phyloP scores from a whole-genome alignment of 1,140 invertebrate genomes.

The Littorina saxatilis region DNA sequence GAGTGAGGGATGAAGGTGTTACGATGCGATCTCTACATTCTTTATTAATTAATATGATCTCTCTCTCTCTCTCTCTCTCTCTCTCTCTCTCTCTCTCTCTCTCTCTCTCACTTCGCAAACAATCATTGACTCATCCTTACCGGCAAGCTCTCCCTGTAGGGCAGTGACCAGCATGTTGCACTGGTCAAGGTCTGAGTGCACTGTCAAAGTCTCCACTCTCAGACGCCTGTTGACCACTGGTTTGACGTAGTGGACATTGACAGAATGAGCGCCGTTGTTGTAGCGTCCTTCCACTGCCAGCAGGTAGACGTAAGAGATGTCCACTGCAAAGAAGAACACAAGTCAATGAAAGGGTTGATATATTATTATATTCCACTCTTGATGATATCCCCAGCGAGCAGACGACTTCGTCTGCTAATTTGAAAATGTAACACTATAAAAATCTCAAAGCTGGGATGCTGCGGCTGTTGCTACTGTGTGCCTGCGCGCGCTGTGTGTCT shows the following conservation, averaged over 20 bases:
- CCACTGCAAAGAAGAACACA: neutral
- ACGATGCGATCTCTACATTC: too few relatives aligned
- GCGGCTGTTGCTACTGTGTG: neutral
- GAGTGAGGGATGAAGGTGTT: too few relatives aligned
- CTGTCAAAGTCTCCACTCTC: neutral
- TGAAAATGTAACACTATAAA: neutral
- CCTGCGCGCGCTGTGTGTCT: neutral
- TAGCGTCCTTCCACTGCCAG: neutral
- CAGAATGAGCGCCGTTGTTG: neutral
- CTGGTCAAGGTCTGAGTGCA: constrained; percentile 9
- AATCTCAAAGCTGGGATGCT: too few relatives aligned
- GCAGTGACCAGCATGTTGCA: neutral
- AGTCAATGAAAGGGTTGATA: neutral
- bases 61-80: neutral
- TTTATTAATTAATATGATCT: neutral
- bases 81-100: neutral
- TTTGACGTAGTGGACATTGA: constrained; percentile 21
- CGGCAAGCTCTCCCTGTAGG: neutral
- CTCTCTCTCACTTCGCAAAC: neutral
- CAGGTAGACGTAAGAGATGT: constrained; percentile 28
- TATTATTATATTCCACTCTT: neutral
- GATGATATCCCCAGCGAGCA: neutral
- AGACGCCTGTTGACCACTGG: constrained; percentile 21
- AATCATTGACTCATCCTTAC: neutral
- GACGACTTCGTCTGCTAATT: neutral